Evolutionary conservation across 2,888 invertebrate genomes (phyloP), one percentile per base, ranked within the genome.

Genomic region (Aspidiotus rigidus): DNA sequence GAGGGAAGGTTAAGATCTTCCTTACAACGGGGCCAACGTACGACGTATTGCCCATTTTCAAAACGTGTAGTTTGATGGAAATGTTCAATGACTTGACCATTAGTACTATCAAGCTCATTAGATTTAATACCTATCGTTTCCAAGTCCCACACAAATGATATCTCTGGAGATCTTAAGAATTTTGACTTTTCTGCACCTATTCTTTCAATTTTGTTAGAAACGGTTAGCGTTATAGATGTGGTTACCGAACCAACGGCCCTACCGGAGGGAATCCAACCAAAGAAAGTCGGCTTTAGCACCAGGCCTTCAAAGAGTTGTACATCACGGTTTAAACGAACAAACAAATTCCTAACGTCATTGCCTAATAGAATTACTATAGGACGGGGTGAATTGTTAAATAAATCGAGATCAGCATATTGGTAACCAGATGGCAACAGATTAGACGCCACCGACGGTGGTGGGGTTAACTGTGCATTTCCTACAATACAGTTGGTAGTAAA

Each of bases 361-460:
- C 49, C 49, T 6, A 49, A 49, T 49, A 49, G 49, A 6, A 49
- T 49, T 49, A 3, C 49, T 49, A 49, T 49, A 49, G 49, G 49
- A 13, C 49, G 49, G 2, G 49, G 49, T 49, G 49, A 49, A 49
- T 49, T 6, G 49, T 6, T 49, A n/a, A 49, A 49, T n/a, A 49
- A 49, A 6, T 49, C 49, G 6, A 49, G 49, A 49, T 49, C 49
- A 3, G 49, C 49, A 49, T 49, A 49, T n/a, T 49, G 49, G 49
- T 49, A 49, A 49, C 49, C 49, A 49, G 49, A 49, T 2, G 49
- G 49, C 6, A 49, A 49, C 2, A 49, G n/a, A 49, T 11, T n/a
- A 49, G 49, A 49, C n/a, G 49, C 49, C 49, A 49, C 49, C 49
- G 49, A 49, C 49, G 49, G n/a, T 49, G 49, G 49, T 49, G 49